Evolutionary conservation across 2,113 vertebrate species (phyloP), one percentile per base, ranked within the genome.

Genomic region (Arothron firmamentum): DNA sequence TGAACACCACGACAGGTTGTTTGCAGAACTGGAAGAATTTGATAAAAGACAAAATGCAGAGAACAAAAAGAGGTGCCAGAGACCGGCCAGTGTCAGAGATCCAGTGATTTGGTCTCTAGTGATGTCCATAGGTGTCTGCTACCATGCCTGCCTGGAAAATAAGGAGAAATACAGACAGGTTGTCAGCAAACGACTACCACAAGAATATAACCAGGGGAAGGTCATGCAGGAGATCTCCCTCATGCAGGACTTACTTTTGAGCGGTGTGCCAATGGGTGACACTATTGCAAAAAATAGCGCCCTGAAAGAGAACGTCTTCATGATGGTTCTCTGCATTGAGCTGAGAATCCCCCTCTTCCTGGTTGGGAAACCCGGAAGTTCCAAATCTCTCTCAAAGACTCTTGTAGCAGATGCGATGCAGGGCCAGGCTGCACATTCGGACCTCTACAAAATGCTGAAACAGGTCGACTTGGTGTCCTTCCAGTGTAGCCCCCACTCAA

Each of bases 291-390:
- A 72, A 81, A 99, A 99, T 82, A 61, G 82, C 78, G 97, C 97
- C 6, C 82, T 99, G 67, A 97, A 96, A 77, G 97, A 99, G 78
- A 99, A 99, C 0, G 91, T 98, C 62, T 99, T 99, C 79, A 98
- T 99, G 95, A 99, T 99, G 96, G 93, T 95, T 1, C 75, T 99
- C 63, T 99, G 96, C 74, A 97, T 95, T 46, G 96, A 99, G 75
- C 84, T 99, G 28, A 92, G 90, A 83, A 96, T 99, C 65, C 97
- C 97, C 3, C 92, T 99, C 1, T 99, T 99, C 67, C 88, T 99
- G 5, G 96, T 99, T 1, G 97, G 97, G 47, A 99, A 99, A 87
- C 97, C 97, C 0, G 97, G 97, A 65, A 99, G 96, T 67, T 99
- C 97, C 70, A 99, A 99, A 68, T 99, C 97, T 17, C 92, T 99